Evolutionary conservation across 2,113 vertebrate genomes (phyloP), one percentile per base, ranked within the genome.

Genomic region (Actenoides hombroni): DNA sequence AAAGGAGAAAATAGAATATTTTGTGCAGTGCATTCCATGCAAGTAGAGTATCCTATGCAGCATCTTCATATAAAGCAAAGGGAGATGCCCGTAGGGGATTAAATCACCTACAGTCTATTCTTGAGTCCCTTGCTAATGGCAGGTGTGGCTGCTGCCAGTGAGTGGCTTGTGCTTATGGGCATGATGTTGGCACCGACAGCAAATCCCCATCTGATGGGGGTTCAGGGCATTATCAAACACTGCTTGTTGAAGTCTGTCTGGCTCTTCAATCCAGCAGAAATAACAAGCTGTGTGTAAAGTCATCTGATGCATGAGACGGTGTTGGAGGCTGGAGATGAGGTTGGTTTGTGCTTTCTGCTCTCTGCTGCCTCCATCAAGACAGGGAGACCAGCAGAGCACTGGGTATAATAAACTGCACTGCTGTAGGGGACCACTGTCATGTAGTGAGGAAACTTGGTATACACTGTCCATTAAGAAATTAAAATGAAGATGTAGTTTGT

Each of bases 361-460:
- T 54, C 53, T 21, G 24, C 24, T 44, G 28, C 46, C 18, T 40
- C 5, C 8, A 31, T 29, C 44, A 61, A 64, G 48, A 35, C 33
- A 60, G 37, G 21, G 26, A 33, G 9, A 2, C 19, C 59, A 48
- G 16, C 31, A 91, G 44, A 68, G 60, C 42, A 71, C 26, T 76
- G 26, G 16, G 3, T 33, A 1, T 69, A 35, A 35, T 31, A n/a
- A 86, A 15, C 6, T 51, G 29, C 1, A 0, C 4, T 76, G 44
- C 25, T 80, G 3, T 54, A 65, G 16, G 64, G 77, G 53, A 65
- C 70, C 21, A 5, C 37, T 83, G 49, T 33, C 37, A 46, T 51
- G 7, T 4, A 53, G 61, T 9, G 79, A n/a, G 54, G 37, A 53
- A 57, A 65, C n/a, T 1, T 56, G 8, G 10, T 39, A 7, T 65